phyloP scores from a whole-genome alignment of 2,888 invertebrate genomes.

The Omphaloscelis lunosa region DNA sequence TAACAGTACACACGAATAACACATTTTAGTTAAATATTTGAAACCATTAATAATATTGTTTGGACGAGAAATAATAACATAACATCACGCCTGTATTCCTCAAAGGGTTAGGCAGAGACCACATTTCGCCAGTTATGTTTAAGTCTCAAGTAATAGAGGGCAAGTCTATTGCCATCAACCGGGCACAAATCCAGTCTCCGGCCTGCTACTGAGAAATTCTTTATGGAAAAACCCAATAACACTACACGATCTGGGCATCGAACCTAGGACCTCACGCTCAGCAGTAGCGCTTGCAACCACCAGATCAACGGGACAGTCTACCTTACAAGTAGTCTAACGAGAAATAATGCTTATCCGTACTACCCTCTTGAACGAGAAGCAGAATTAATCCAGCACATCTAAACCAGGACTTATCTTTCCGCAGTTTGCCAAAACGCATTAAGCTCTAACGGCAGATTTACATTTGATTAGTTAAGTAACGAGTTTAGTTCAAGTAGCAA shows the following conservation, averaged over 20 bases:
- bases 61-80: not conserved
- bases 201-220: not conserved
- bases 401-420: not conserved
- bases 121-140: not conserved
- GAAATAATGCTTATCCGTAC: not conserved
- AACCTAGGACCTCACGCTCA: not conserved
- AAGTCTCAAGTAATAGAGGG: not conserved
- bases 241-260: not conserved
- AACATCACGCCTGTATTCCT: not conserved
- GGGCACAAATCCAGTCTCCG: not conserved
- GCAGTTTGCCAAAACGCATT: not conserved
- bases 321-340: not conserved
- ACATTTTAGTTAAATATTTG: constrained; percentile 29
- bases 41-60: not conserved
- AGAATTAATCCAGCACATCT: not conserved
- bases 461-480: not conserved
- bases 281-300: not conserved
- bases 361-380: not conserved
- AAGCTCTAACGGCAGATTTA: not conserved
- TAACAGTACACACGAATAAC: constrained; percentile 16
- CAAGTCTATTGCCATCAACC: not conserved
- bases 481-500: too few species aligned
- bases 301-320: not conserved
- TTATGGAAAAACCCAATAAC: not conserved
- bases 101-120: not conserved